Conservation (phyloP, 2,888 invertebrate species). For the Encarsia formosa region DNA sequence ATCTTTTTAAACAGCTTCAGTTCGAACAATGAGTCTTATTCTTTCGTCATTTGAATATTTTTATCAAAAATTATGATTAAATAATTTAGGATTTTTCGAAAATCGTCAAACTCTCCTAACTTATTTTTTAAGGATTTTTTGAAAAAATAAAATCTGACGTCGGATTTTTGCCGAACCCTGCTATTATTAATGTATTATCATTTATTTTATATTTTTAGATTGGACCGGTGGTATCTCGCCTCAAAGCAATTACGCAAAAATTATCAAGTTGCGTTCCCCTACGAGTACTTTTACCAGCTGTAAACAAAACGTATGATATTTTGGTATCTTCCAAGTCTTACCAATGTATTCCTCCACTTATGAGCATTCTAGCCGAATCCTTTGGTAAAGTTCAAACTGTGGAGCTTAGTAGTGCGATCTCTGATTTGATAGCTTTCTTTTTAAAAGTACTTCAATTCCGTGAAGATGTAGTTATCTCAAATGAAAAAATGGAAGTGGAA, state of each 20-base stretch:
- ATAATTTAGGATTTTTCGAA: too few species aligned
- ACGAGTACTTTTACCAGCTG: conserved; percentile 72
- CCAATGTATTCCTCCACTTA: conserved; percentile 64
- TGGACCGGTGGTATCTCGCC: conserved; percentile 55
- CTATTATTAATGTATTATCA: too few species aligned
- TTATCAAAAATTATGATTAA: too few species aligned
- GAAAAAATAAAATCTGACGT: too few species aligned
- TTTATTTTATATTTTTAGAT: conserved; percentile 41
- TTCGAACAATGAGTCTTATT: too few species aligned
- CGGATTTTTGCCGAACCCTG: too few species aligned
- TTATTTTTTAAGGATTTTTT: too few species aligned
- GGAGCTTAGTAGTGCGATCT: conserved; percentile 64
- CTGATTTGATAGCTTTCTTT: conserved; percentile 72
- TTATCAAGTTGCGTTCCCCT: conserved; percentile 66
- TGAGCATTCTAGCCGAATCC: conserved; percentile 72
- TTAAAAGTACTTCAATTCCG: conserved; percentile 68
- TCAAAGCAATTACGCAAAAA: conserved; percentile 63
- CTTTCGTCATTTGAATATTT: too few species aligned
- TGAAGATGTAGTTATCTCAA: conserved; percentile 47
- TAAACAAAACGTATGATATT: conserved; percentile 62
- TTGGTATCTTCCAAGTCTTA: conserved; percentile 61
- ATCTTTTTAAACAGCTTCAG: too few species aligned
- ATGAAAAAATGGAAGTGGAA: conserved; percentile 40
- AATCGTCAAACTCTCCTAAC: too few species aligned
- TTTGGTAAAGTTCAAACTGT: conserved; percentile 61